Base-by-base conservation (phyloP, 2,113 vertebrate species). In the Myiopsitta monachus region DNA sequence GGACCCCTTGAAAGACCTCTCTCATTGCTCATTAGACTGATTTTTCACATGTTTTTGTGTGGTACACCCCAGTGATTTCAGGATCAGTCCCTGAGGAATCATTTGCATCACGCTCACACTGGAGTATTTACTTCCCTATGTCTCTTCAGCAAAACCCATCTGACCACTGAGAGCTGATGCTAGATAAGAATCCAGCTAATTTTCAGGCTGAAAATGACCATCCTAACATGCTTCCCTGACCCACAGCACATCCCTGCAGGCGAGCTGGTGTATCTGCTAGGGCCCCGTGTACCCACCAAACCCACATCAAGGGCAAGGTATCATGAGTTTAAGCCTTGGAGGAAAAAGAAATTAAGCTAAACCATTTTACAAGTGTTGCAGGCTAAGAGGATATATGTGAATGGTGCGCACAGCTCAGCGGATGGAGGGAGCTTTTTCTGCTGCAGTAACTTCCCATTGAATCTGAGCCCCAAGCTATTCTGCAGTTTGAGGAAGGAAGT, bases 401-500 rank as follows among this genome's bases (percentile, higher is more conserved):
- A 38, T 2, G 27, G 66, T 18, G 18, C 46, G 61, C 3, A 10
- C 13, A 67, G 55, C 74, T 64, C 77, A 74, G 61, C 41, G 54
- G 64, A 64, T 19, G 70, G 87, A 82, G 52, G 82, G 57, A 85
- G 67, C 75, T 68, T 61, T 69, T 76, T 31, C 13, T 68, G 87
- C 69, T 57, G 92, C 72, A 64, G 43, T 85, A 82, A 79, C 51
- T 91, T 93, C 55, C 77, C 59, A 26, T 4, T 41, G 52, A 80
- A 83, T 44, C 67, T 6, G 18, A 87, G 63, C 75, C 85, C 62
- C 75, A n/a, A 92, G 30, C 52, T 52, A 26, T 27, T 64, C 81
- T 85, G 87, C 91, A 91, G 62, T n/a, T 43, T 61, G 54, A 82
- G 81, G 89, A 72, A 94, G 87, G 76, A 96, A 94, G 81, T n/a